Evolutionary conservation across 1,140 invertebrate species (phyloP).

Genomic region (Drosophila repletoides): DNA sequence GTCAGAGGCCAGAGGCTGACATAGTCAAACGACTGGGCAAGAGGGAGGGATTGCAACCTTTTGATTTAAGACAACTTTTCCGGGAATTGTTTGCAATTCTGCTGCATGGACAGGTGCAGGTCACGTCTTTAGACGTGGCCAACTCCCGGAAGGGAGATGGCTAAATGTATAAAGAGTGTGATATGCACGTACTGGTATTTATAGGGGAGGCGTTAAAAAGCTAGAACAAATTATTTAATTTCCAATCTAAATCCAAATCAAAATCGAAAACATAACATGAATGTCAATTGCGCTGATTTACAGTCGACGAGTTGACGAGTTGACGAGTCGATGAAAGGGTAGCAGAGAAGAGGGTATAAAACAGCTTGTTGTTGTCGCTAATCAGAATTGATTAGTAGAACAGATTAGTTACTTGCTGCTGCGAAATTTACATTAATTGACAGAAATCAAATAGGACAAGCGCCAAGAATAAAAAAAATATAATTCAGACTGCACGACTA

Average conservation of each 20-base stretch:
- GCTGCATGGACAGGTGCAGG: slow-evolving; percentile 36
- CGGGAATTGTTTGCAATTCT: slow-evolving; percentile 49
- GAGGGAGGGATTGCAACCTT: slow-evolving; percentile 1
- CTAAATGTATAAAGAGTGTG: too few species aligned
- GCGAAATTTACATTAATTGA: slow-evolving; percentile 56
- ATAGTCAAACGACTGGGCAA: too few species aligned
- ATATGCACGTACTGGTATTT: not conserved
- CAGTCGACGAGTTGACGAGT: not conserved
- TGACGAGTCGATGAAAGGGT: not conserved
- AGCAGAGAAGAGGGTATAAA: not conserved
- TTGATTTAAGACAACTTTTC: slow-evolving; percentile 57
- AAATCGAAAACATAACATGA: slow-evolving; percentile 34
- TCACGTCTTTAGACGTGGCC: slow-evolving; percentile 50
- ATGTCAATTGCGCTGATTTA: slow-evolving; percentile 53
- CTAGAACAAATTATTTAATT: not conserved
- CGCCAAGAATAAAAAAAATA: not conserved
- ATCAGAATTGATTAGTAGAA: slow-evolving; percentile 55
- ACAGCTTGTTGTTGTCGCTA: too few species aligned
- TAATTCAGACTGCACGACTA: too few species aligned
- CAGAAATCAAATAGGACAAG: slow-evolving; percentile 15
- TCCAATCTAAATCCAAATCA: not conserved
- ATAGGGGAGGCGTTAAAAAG: not conserved
- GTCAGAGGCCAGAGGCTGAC: too few species aligned
- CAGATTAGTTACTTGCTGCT: slow-evolving; percentile 42
- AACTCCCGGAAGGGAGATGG: slow-evolving; percentile 18